Conservation (phyloP, 2,113 vertebrate species). For the Aegithalos caudatus region DNA sequence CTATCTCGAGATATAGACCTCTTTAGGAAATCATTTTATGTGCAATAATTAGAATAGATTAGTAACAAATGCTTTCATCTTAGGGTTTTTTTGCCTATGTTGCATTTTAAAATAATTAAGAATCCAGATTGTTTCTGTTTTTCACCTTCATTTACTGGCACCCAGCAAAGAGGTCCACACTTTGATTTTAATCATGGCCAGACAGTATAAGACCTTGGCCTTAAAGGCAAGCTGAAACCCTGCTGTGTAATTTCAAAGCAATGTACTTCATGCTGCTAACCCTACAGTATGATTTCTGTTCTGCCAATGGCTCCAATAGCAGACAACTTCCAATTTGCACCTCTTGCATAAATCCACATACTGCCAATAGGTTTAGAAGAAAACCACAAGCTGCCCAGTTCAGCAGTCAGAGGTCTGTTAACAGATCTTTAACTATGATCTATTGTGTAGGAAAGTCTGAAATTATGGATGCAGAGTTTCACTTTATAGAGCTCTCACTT, state of each 20-base stretch:
- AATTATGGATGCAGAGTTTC: constrained; percentile 64
- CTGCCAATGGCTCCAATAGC: constrained; percentile 67
- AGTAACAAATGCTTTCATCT: constrained; percentile 78
- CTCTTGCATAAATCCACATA: constrained; percentile 80
- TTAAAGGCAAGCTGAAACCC: constrained; percentile 71
- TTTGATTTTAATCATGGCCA: constrained; percentile 82
- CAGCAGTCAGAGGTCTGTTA: constrained; percentile 79
- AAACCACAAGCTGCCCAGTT: constrained; percentile 72
- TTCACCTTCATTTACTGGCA: constrained; percentile 78
- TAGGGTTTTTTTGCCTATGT: constrained; percentile 64
- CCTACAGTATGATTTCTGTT: constrained; percentile 77
- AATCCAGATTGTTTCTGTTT: constrained; percentile 78
- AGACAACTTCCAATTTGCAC: constrained; percentile 79
- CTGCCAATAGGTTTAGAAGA: constrained; percentile 73
- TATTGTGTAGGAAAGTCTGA: constrained; percentile 68
- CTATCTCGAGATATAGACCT: background rate
- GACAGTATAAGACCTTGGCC: constrained; percentile 68
- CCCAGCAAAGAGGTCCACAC: constrained; percentile 74
- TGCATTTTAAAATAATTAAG: constrained; percentile 77
- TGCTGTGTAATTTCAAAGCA: constrained; percentile 81
- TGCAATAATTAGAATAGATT: constrained; percentile 76
- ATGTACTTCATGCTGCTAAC: constrained; percentile 77
- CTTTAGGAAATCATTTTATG: constrained; percentile 72
- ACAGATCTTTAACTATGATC: constrained; percentile 80
- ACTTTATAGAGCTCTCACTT: constrained; percentile 69